Percentiles rank a stretch among this genome's conserved stretches.
Evolutionary conservation across 1,140 invertebrate genomes (phyloP).

Genomic region (Tetraneura akinire): DNA sequence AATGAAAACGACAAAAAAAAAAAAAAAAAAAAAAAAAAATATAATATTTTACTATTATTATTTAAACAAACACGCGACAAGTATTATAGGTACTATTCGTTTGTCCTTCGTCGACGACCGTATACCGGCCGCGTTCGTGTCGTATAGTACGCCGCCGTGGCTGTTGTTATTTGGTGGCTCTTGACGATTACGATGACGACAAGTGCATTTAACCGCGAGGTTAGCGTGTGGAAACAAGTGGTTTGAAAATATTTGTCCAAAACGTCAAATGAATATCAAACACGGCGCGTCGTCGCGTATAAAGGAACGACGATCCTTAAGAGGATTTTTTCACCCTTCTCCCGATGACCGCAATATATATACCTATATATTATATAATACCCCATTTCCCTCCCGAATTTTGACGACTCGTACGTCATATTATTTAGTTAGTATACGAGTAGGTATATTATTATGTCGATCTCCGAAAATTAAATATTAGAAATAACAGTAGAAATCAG

Average conservation of each 20-base stretch:
- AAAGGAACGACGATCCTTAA: no score
- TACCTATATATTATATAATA: no score
- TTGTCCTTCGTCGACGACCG: constrained; percentile 1
- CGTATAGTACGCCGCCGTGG: background rate
- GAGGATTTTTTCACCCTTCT: no score
- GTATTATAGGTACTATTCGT: constrained; percentile 5
- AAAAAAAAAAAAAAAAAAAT: constrained; percentile 5
- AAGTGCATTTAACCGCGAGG: constrained; percentile 22
- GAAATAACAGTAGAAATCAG: no score
- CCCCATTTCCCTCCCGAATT: no score
- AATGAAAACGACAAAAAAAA: constrained; percentile 8
- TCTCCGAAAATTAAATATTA: no score
- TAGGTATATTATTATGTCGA: no score
- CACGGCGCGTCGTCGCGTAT: background rate
- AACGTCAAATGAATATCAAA: constrained; percentile 32
- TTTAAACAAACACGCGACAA: constrained; percentile 39
- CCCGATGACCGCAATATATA: no score
- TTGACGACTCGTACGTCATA: no score
- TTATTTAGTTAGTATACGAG: no score
- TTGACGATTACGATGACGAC: background rate
- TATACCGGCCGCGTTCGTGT: background rate
- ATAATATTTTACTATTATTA: constrained; percentile 23
- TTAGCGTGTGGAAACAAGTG: constrained; percentile 21
- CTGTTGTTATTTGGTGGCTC: background rate
- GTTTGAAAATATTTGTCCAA: constrained; percentile 42